Evolutionary conservation across 2,113 vertebrate genomes (phyloP), one percentile per base, ranked within the genome.

Genomic region (Ibidorhyncha struthersii): DNA sequence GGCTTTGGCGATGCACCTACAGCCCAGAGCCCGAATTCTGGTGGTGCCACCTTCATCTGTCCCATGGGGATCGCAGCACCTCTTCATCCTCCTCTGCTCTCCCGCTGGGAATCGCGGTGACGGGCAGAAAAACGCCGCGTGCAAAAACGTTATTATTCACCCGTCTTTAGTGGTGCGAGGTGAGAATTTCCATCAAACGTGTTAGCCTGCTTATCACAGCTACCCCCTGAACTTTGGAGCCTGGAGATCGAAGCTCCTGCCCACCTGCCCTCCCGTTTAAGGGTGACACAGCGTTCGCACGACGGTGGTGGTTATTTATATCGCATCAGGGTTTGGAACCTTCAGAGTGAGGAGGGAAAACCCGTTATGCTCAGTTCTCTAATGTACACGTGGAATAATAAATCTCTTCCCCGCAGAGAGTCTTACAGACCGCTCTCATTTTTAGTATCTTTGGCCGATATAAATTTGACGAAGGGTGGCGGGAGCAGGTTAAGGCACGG

Each of bases 221-320:
- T 80, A 16, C 53, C 25, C 66, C 34, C 41, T 84, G 72, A 89
- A 85, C 72, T 90, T 69, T 59, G 87, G 86, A 89, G 77, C 86
- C 86, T 77, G 59, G 93, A 85, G n/a, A 53, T 30, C 50, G 50
- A 69, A 73, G 58, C 20, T 70, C 47, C 55, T 78, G 67, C 63
- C n/a, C 41, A n/a, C 30, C 36, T 40, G 29, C 19, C 49, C 58
- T 88, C 8, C 30, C 3, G 12, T 80, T 90, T 8, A 41, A 86
- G 52, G 49, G 79, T 2, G 6, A 89, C 26, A 32, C 10, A 12
- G 38, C 4, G 10, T 65, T 82, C 4, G 45, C 26, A 85, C 4
- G 43, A 88, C 20, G 20, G 4, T 14, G 45, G 70, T 52, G 59
- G 62, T 77, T 41, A 15, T 52, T 92, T 52, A 10, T 43, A 11